Evolutionary conservation across 2,888 invertebrate species (phyloP).

Genomic region (Metopia argyrocephala): DNA sequence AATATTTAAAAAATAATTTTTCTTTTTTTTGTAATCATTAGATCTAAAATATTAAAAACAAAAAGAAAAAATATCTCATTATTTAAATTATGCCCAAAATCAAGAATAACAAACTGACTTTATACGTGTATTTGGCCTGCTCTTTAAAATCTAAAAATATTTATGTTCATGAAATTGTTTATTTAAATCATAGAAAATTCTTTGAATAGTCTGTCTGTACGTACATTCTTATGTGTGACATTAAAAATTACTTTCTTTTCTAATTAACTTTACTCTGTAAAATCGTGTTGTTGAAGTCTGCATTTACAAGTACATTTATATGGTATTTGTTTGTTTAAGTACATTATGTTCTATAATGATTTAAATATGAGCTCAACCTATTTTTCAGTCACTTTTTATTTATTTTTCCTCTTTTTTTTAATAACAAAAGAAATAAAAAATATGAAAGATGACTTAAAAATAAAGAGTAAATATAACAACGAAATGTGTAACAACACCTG

Average conservation of each 20-base stretch:
- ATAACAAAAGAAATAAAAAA: conserved; percentile 1
- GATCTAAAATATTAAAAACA: no score
- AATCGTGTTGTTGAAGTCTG: conserved; percentile 3
- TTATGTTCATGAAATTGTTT: no score
- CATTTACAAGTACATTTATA: no score
- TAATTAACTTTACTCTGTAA: conserved; percentile 5
- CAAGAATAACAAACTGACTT: no score
- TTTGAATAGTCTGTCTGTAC: not conserved
- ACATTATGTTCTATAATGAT: conserved; percentile 48
- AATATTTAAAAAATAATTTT: not conserved
- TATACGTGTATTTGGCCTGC: no score
- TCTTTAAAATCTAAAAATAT: no score
- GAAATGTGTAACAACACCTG: conserved; percentile 55
- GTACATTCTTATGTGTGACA: not conserved
- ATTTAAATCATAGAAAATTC: no score
- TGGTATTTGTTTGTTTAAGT: conserved; percentile 24
- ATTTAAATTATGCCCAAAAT: no score
- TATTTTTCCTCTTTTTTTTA: conserved; percentile 4
- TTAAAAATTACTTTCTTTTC: not conserved
- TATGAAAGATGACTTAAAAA: conserved; percentile 14
- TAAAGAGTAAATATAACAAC: conserved; percentile 20
- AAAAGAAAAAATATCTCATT: no score
- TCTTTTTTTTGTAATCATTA: not conserved
- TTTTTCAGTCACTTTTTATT: not conserved
- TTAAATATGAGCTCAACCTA: conserved; percentile 57